Base-by-base conservation (phyloP, 2,113 vertebrate species). In the Alexandromys fortis region DNA sequence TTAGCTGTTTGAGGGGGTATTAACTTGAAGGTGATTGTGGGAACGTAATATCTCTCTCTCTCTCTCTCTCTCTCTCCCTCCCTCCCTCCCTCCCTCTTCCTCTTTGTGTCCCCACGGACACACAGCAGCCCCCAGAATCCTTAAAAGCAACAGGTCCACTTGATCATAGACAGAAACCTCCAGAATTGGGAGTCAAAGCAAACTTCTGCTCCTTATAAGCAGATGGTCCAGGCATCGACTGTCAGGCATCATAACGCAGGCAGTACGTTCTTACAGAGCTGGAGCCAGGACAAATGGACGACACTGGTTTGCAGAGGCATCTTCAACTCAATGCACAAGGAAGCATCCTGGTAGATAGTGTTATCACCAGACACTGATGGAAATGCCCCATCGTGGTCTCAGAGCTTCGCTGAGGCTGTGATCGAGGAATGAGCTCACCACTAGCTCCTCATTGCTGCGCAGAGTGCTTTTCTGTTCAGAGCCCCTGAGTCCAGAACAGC, bases 251-350 rank as follows among this genome's bases (percentile, higher is more conserved):
- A 35, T 21, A 16, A 35, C 5, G 1, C 49, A 52, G 49, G 49
- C 49, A 55, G 52, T 49, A 52, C 19, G 21, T 42, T 55, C 0
- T 16, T 55, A 24, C 38, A n/a, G 49, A n/a, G 17, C 42, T 1
- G 30, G 28, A 58, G 1, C 14, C 3, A 67, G 45, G 49, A 33
- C 26, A 17, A 14, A 22, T 0, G 12, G 7, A 3, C 2, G 2
- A 5, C 30, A 24, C 1, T 0, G 38, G 82, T 91, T 92, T 30
- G 77, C 17, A 67, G n/a, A 67, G 42, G 16, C 73, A 47, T 83
- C 63, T 75, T 28, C 19, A 4, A 0, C 72, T 38, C 0, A 17
- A 10, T 28, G 55, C 72, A 11, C 1, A 5, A 5, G 8, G 49
- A 63, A 33, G 28, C 67, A n/a, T 33, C 26, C 35, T 78, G 13